Evolutionary conservation across 2,888 invertebrate genomes (phyloP), one percentile per base, ranked within the genome.

Genomic region (Cylloceria caligata): DNA sequence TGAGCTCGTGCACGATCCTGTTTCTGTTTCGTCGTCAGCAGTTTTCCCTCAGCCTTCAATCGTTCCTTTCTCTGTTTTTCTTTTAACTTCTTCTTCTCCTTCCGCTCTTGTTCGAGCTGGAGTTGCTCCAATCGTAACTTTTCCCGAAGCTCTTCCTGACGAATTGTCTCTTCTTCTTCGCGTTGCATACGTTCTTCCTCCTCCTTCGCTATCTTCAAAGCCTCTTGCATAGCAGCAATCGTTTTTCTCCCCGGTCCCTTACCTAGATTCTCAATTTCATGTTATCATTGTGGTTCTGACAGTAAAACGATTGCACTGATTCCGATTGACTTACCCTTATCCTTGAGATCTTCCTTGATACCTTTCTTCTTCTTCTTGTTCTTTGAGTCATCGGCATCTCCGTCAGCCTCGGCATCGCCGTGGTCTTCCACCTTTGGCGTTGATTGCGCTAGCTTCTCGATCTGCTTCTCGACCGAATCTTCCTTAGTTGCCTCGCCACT

Each of bases 1-100:
- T 97, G 97, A 6, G 98, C 98, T 86, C 98, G 94, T 0, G 97
- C 97, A 83, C 96, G 95, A 88, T 98, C 98, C 85, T 97, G 97
- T 91, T 98, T 98, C 91, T 99, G 98, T 92, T 98, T 98, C 0
- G 97, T 96, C 1, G 98, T 98, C 79, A 99, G 93, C 39, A 98
- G 94, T 93, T 98, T 99, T 2, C 99, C 99, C 93, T 99, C 99
- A n/a, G 97, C 97, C 93, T 99, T 99, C 87, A 98, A 94, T 90
- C 98, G 95, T 89, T 98, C 98, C 93, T 97, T 98, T 67, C 97
- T 95, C 90, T 98, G 98, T 90, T 98, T 98, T 93, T 98, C 98
- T 90, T 97, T 97, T 89, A 96, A 96, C 91, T 98, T 99, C 92
- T 96, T 98, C 90, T 95, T 96, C 86, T 97, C 97, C 90, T 97